Base-by-base conservation (phyloP, 2,888 invertebrate species). In the Tanytarsus gracilentus region DNA sequence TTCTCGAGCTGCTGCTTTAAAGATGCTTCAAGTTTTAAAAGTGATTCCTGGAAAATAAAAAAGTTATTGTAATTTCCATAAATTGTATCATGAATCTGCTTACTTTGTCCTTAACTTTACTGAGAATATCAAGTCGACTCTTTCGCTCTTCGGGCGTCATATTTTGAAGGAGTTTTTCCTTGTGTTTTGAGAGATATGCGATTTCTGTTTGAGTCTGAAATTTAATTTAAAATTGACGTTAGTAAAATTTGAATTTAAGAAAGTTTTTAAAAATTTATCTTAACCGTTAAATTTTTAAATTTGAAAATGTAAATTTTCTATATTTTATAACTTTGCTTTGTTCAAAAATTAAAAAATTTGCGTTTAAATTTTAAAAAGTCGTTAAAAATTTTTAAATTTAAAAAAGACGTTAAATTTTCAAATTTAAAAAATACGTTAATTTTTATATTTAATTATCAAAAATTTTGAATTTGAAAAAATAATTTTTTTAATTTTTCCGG, bases 131-230 rank as follows among this genome's bases (percentile, higher is more conserved):
- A 60, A 70, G 66, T 61, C 73, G 72, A 55, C 70, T 67, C 48
- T 71, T 66, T 29, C 71, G 66, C 62, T 74, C 70, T 21, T 63
- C 64, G 2, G 69, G 69, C 64, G 71, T 70, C 69, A 74, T 69
- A 62, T 68, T 66, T 48, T 68, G 81, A 65, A 88, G 79, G 63
- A 90, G 75, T 68, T 86, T 84, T 64, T 85, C 82, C 74, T 85
- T 88, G 67, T 87, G 83, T 69, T 88, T 86, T 63, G 84, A 82
- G 62, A 90, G 77, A 68, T 88, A 83, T 33, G 88, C 87, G 63
- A 92, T 78, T 75, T 93, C 89, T 33, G 90, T 89, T 75, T 91
- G 89, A 63, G 81, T 78, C 82, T 82, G 72, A 8, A 74, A 55
- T 23, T 64, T 25, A 62, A 3, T 3, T 30, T 33, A n/a, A 29